These are phyloP conservation scores for Etheostoma perlongum DNA, from an alignment of 2,797 vertebrate genomes.

Conservation along the genomic window DNA sequence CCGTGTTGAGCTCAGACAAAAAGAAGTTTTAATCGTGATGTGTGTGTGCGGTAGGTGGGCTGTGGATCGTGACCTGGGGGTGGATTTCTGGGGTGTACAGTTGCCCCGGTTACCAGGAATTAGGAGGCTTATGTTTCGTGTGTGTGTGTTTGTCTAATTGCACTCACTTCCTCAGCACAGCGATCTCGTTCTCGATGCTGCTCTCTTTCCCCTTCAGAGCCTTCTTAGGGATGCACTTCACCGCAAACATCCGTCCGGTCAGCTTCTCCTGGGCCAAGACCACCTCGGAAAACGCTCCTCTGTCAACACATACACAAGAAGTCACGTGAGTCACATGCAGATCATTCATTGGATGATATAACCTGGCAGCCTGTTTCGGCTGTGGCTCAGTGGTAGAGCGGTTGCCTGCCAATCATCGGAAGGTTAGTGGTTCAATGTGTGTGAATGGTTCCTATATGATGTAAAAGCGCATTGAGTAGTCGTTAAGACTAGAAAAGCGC, in stretches of 20 bases:
- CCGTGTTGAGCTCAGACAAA: slow-evolving; percentile 25
- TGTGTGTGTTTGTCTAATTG: slow-evolving; percentile 24
- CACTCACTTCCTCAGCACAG: slow-evolving; percentile 94
- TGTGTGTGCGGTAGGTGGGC: slow-evolving; percentile 50
- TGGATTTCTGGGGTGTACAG: slow-evolving; percentile 33
- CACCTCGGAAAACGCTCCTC: slow-evolving; percentile 97
- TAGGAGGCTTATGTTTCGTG: slow-evolving; percentile 27
- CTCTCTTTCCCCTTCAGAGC: slow-evolving; percentile 98
- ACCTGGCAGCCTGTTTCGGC: background rate
- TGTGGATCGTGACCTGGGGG: slow-evolving; percentile 68
- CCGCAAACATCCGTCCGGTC: slow-evolving; percentile 93
- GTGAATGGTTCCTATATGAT: no score
- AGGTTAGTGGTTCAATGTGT: no score
- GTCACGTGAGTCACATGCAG: background rate
- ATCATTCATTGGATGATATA: background rate
- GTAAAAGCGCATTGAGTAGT: no score
- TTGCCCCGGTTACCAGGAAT: slow-evolving; percentile 73
- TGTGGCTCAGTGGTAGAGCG: no score
- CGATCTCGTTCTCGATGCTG: slow-evolving; percentile 98
- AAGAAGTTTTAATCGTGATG: slow-evolving; percentile 38
- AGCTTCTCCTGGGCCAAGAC: slow-evolving; percentile 94
- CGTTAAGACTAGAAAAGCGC: no score
- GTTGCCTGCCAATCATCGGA: no score
- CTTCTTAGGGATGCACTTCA: slow-evolving; percentile 98
- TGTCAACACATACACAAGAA: slow-evolving; percentile 60